Conservation (phyloP, 2,888 invertebrate genomes). For the Phasia obesa region DNA sequence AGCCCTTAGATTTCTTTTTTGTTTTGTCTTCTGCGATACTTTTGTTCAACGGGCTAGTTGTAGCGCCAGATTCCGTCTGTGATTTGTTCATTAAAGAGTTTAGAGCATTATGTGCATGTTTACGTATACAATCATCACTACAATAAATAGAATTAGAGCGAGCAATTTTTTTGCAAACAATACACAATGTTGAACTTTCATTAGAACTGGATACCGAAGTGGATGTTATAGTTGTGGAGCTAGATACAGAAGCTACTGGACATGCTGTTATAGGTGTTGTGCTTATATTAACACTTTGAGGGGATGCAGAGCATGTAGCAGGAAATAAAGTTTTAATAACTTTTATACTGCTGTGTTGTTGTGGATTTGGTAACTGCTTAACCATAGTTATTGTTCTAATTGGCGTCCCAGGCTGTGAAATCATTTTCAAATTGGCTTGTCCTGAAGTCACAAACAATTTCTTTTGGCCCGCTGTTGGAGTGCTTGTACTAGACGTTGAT, state of each 20-base stretch:
- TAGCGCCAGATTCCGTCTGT: conserved; percentile 71
- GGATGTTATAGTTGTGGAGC: background rate
- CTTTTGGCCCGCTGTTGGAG: conserved; percentile 41
- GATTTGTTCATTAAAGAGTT: conserved; percentile 73
- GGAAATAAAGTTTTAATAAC: conserved; percentile 72
- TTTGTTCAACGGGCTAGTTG: conserved; percentile 56
- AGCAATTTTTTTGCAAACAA: conserved; percentile 89
- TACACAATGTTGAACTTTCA: conserved; percentile 83
- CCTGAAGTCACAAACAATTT: conserved; percentile 54
- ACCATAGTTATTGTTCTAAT: conserved; percentile 62
- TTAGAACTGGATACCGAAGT: conserved; percentile 11
- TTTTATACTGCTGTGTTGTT: conserved; percentile 56
- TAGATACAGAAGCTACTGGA: background rate
- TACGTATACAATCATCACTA: conserved; percentile 92
- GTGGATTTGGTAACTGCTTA: conserved; percentile 46
- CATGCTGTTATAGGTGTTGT: background rate
- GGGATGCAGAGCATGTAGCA: conserved; percentile 56
- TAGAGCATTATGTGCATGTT: conserved; percentile 89
- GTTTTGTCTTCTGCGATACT: conserved; percentile 75
- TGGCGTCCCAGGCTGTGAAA: conserved; percentile 44
- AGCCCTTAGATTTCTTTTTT: conserved; percentile 79
- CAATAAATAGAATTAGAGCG: conserved; percentile 94
- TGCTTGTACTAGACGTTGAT: conserved; percentile 50
- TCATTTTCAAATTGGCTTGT: conserved; percentile 48
- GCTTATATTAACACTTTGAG: conserved; percentile 3